These are phyloP conservation scores for Aleiodes sp. DNA, from an alignment of 1,140 invertebrate species.

Conservation along the genomic window DNA sequence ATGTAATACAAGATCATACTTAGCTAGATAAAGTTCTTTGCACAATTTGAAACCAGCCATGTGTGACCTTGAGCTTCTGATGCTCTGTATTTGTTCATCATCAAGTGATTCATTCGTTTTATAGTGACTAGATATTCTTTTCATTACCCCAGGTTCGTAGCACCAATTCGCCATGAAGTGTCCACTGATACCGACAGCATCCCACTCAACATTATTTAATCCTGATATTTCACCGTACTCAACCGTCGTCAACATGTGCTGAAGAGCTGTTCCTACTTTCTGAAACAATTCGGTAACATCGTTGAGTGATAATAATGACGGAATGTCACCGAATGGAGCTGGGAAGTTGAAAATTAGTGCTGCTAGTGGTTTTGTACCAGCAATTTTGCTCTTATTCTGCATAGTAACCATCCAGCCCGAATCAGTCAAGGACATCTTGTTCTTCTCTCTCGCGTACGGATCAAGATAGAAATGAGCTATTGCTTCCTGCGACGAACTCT, in stretches of 20 bases:
- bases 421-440: conserved; percentile 70
- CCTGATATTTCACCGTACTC: conserved; percentile 86
- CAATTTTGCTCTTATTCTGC: conserved; percentile 72
- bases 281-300: conserved; percentile 82
- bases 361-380: conserved; percentile 74
- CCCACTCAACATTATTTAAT: conserved; percentile 89
- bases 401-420: conserved; percentile 76
- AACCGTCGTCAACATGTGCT: conserved; percentile 82
- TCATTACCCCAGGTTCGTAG: conserved; percentile 75
- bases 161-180: conserved; percentile 86
- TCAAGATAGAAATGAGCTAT: conserved; percentile 86
- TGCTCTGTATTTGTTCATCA: conserved; percentile 71
- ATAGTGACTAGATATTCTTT: conserved; percentile 78
- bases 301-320: conserved; percentile 77
- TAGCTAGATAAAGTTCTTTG: conserved; percentile 82
- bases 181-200: conserved; percentile 81
- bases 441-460: conserved; percentile 75
- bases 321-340: conserved; percentile 69
- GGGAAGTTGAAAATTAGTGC: conserved; percentile 87
- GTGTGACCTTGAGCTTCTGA: conserved; percentile 74
- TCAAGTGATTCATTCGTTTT: conserved; percentile 77
- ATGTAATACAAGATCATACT: conserved; percentile 87
- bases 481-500: conserved; percentile 69
- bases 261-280: conserved; percentile 81
- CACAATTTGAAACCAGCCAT: conserved; percentile 83